phyloP scores from a whole-genome alignment of 1,140 invertebrate species.

The Cydia splendana region DNA sequence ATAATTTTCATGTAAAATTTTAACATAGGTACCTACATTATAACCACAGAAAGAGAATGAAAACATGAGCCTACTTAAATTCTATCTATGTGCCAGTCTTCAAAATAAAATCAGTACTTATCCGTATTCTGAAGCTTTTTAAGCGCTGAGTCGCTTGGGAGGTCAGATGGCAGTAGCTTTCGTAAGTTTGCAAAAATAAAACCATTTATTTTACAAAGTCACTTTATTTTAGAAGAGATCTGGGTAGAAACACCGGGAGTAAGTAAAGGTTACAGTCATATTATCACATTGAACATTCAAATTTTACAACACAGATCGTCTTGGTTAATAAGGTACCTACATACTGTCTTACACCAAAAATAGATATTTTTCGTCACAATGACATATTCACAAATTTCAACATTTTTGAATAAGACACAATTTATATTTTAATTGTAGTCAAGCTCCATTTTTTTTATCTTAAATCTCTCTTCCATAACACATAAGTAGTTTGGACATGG shows the following conservation, averaged over 20 bases:
- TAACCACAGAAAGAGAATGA: too few species aligned
- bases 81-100: too few species aligned
- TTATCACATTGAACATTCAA: constrained; percentile 76
- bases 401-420: constrained; percentile 32
- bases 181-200: constrained; percentile 35
- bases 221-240: constrained; percentile 64
- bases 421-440: constrained; percentile 25
- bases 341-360: constrained; percentile 31
- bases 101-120: too few species aligned
- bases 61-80: too few species aligned
- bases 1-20: too few species aligned
- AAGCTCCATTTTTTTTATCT: constrained; percentile 23
- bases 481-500: not conserved
- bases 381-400: constrained; percentile 30
- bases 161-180: too few species aligned
- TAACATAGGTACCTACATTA: too few species aligned
- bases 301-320: constrained; percentile 35
- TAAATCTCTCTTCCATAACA: constrained; percentile 22
- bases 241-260: constrained; percentile 70
- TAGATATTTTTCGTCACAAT: constrained; percentile 32
- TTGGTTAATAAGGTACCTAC: constrained; percentile 33
- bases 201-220: constrained; percentile 57
- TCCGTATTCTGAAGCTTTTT: too few species aligned
- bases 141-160: too few species aligned
- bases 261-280: constrained; percentile 66